These are phyloP conservation scores for Clostera curtula DNA, from an alignment of 2,888 invertebrate species.

Conservation along the genomic window DNA sequence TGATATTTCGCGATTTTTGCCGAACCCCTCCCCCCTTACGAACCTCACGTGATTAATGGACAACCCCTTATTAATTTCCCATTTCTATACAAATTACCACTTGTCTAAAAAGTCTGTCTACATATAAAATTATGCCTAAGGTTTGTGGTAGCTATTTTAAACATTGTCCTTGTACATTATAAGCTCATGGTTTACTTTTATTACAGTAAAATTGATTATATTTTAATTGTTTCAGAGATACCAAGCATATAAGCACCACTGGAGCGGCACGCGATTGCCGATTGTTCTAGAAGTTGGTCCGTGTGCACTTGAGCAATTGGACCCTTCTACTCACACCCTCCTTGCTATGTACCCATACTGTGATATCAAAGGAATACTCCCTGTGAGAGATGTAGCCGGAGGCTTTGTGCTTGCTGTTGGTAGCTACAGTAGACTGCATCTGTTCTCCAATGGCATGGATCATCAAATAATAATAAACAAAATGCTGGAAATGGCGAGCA, in stretches of 20 bases:
- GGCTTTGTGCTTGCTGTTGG: constrained; percentile 94
- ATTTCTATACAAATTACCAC: no score
- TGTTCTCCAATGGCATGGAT: constrained; percentile 88
- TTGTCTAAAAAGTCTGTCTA: no score
- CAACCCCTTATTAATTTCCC: no score
- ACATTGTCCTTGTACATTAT: no score
- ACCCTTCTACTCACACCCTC: constrained; percentile 87
- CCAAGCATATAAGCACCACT: constrained; percentile 95
- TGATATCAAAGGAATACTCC: constrained; percentile 67
- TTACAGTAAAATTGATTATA: background rate
- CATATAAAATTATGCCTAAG: no score
- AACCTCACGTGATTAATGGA: no score
- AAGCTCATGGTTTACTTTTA: background rate
- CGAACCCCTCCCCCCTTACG: no score
- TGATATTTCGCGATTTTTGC: no score
- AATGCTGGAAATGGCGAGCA: constrained; percentile 87
- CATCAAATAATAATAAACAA: constrained; percentile 91
- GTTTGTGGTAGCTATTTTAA: no score
- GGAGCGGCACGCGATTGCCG: constrained; percentile 94
- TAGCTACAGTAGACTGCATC: constrained; percentile 92
- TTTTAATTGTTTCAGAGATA: constrained; percentile 77
- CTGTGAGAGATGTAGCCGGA: constrained; percentile 91
- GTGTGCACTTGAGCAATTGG: constrained; percentile 92
- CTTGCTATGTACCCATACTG: constrained; percentile 77
- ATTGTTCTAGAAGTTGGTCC: constrained; percentile 94